These are phyloP conservation scores for Thymelicus lineola DNA, from an alignment of 2,888 invertebrate species.

Conservation along the genomic window DNA sequence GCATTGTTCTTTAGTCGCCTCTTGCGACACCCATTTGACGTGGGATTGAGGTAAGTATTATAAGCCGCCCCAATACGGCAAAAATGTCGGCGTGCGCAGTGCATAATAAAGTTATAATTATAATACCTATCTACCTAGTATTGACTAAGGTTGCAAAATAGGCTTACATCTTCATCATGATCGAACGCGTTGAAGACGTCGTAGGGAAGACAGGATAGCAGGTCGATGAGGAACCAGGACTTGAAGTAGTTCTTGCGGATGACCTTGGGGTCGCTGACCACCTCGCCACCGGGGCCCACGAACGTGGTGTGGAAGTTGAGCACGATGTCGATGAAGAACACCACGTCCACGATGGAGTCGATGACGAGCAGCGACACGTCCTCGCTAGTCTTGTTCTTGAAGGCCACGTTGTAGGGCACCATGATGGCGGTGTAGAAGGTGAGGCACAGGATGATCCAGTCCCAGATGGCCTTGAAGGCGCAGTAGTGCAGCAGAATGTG, in stretches of 20 bases:
- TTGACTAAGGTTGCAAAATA: neutral
- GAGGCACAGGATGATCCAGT: conserved; percentile 99
- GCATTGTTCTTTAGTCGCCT: too few species aligned
- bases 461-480: conserved; percentile 99
- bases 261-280: conserved; percentile 99
- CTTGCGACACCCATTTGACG: too few species aligned
- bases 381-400: conserved; percentile 99
- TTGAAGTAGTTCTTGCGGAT: conserved; percentile 99
- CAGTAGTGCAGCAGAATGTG: conserved; percentile 99
- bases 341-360: conserved; percentile 99
- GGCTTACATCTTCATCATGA: conserved; percentile 97
- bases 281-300: conserved; percentile 98
- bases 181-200: conserved; percentile 99
- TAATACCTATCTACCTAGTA: too few species aligned
- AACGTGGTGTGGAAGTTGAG: conserved; percentile 99
- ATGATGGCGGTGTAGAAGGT: conserved; percentile 99
- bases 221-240: conserved; percentile 99
- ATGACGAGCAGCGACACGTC: conserved; percentile 97
- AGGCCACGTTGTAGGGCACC: conserved; percentile 99
- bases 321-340: conserved; percentile 99
- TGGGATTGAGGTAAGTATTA: too few species aligned
- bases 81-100: too few species aligned
- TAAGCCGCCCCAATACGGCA: too few species aligned
- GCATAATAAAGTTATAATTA: too few species aligned
- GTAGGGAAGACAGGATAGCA: conserved; percentile 99